Conservation (phyloP, 2,888 invertebrate genomes). For the Dinocampus coccinellae region DNA sequence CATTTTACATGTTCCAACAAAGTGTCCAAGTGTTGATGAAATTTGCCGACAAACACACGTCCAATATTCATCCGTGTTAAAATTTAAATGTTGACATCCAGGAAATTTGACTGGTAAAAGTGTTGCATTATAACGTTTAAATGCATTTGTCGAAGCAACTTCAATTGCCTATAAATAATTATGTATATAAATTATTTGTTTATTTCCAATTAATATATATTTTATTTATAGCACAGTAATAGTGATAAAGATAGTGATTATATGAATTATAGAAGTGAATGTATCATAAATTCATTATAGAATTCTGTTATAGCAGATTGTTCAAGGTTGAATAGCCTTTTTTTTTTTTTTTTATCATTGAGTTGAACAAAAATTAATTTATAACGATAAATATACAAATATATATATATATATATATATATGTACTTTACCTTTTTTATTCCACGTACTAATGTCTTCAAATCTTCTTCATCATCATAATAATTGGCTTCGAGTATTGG, state of each 20-base stretch:
- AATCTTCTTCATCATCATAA: conserved; percentile 79
- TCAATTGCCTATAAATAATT: conserved; percentile 71
- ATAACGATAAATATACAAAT: background rate
- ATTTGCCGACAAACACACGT: conserved; percentile 79
- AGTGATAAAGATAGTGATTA: background rate
- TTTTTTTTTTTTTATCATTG: too few species aligned
- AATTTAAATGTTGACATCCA: conserved; percentile 75
- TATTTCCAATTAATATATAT: too few species aligned
- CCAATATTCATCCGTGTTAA: conserved; percentile 81
- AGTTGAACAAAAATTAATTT: background rate
- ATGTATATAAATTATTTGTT: background rate
- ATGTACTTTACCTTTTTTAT: conserved; percentile 74
- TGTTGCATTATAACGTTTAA: conserved; percentile 71
- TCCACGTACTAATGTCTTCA: conserved; percentile 81
- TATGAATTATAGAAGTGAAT: background rate
- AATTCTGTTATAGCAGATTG: background rate
- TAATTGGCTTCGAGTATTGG: conserved; percentile 88
- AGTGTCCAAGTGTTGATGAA: conserved; percentile 77
- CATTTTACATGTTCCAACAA: conserved; percentile 72
- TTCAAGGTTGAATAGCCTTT: too few species aligned
- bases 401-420: background rate
- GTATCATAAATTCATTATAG: background rate
- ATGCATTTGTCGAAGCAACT: conserved; percentile 71
- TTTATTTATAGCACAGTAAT: background rate
- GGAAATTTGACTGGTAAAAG: conserved; percentile 75